Conservation (phyloP, 1,140 invertebrate species). For the Polyergus mexicanus region DNA sequence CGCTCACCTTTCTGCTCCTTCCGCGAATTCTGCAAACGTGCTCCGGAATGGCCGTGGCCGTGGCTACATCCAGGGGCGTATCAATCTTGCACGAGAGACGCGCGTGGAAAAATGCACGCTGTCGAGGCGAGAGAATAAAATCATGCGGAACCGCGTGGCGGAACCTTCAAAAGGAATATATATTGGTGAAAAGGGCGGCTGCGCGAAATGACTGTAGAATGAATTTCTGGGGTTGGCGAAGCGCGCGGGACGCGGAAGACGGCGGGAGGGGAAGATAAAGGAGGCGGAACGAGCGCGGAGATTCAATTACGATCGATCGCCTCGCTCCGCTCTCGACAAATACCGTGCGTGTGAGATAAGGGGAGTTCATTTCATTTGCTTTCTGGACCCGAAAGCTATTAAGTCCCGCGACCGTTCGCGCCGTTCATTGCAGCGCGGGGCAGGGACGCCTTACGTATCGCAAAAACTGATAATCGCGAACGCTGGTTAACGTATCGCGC, state of each 20-base stretch:
- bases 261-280: conserved; percentile 42
- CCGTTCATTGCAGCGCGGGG: conserved; percentile 62
- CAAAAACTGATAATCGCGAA: conserved; percentile 1
- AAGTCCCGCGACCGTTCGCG: conserved; percentile 60
- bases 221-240: conserved; percentile 37
- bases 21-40: conserved; percentile 46
- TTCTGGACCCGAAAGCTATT: conserved; percentile 73
- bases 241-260: conserved; percentile 20
- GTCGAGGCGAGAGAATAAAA: conserved; percentile 66
- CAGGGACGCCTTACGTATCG: conserved; percentile 1
- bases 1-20: conserved; percentile 49
- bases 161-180: conserved; percentile 64
- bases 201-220: conserved; percentile 46
- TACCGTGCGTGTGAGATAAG: conserved; percentile 74
- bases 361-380: conserved; percentile 69
- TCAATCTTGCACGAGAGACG: conserved; percentile 23
- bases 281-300: conserved; percentile 69
- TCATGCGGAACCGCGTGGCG: conserved; percentile 51
- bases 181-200: conserved; percentile 43
- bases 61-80: conserved; percentile 20
- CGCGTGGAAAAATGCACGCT: conserved; percentile 68
- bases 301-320: conserved; percentile 76
- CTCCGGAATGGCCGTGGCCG: neutral
- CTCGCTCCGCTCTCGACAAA: conserved; percentile 71
- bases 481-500: neutral